Base-by-base conservation (phyloP, 2,797 vertebrate genomes). In the Mus caroli region DNA sequence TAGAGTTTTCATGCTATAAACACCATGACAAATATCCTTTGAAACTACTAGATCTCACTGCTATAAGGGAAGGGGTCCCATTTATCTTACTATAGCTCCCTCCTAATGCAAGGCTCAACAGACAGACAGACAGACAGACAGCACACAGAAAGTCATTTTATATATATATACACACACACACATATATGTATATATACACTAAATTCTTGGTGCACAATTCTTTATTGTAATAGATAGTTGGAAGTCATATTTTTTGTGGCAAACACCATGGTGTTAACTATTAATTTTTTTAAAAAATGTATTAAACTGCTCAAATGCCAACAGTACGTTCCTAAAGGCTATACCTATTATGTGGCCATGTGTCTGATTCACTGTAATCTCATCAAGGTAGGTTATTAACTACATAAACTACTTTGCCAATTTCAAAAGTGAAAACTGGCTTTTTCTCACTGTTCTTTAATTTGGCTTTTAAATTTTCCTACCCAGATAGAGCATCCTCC, bases 161-260 rank as follows among this genome's bases (percentile, higher is more conserved):
- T 43, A 46, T 46, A 46, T 46, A 46, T 46, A 46, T 46, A 88
- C 88, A 50, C 9, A 50, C 11, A 50, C 8, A 50, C 46, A 90
- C 9, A 62, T 50, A 28, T 46, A 40, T 34, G 2, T 40, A 69
- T 46, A 46, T 46, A 46, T 46, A 46, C 46, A 46, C 46, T 83
- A 43, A 69, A 92, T 64, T 76, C 37, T 71, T 89, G 54, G 54
- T 60, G 7, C 40, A 87, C 46, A 60, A 90, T 64, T 87, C 67
- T 94, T 93, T 94, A 77, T 92, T 92, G 67, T 91, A 77, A 64
- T 34, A 82, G 20, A 88, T 88, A 83, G 56, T 91, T 90, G 62
- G 52, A 96, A 64, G 62, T 77, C 3, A 20, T 91, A 69, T 92
- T 92, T 96, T 96, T 56, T 85, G 9, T 90, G 58, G 77, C 69